phyloP scores from a whole-genome alignment of 2,888 invertebrate species.

The Tetropium fuscum region DNA sequence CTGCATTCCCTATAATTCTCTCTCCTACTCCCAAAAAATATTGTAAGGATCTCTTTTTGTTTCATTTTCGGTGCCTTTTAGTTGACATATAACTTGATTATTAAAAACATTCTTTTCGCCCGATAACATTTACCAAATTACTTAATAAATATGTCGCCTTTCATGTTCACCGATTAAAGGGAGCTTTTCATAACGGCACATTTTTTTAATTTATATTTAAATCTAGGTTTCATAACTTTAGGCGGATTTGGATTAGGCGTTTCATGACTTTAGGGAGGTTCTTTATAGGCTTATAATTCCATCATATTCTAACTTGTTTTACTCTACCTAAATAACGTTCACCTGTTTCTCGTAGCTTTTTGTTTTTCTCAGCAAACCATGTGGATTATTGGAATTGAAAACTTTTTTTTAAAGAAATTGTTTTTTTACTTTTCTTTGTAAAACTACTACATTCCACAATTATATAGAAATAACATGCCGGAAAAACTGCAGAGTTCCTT shows the following conservation, averaged over 20 bases:
- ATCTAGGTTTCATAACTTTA: conserved; percentile 14
- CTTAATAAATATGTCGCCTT: conserved; percentile 8
- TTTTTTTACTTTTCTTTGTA: neutral
- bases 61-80: conserved; percentile 27
- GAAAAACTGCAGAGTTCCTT: neutral
- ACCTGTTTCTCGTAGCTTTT: conserved; percentile 8
- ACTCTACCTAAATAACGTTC: conserved; percentile 9
- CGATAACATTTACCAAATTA: conserved; percentile 15
- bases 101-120: conserved; percentile 21
- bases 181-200: conserved; percentile 9
- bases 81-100: conserved; percentile 21
- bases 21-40: conserved; percentile 14
- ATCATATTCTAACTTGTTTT: conserved; percentile 19
- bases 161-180: conserved; percentile 3
- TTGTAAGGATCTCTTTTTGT: conserved; percentile 19
- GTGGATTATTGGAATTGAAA: conserved; percentile 3
- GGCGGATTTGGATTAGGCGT: no score
- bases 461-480: neutral
- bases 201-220: conserved; percentile 11
- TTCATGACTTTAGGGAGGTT: no score
- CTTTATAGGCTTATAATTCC: conserved; percentile 23
- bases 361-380: conserved; percentile 20
- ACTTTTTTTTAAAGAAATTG: neutral
- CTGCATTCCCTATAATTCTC: conserved; percentile 19
- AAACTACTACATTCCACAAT: neutral